Conservation (phyloP, 2,888 invertebrate genomes). For the Ormyrus labotus region DNA sequence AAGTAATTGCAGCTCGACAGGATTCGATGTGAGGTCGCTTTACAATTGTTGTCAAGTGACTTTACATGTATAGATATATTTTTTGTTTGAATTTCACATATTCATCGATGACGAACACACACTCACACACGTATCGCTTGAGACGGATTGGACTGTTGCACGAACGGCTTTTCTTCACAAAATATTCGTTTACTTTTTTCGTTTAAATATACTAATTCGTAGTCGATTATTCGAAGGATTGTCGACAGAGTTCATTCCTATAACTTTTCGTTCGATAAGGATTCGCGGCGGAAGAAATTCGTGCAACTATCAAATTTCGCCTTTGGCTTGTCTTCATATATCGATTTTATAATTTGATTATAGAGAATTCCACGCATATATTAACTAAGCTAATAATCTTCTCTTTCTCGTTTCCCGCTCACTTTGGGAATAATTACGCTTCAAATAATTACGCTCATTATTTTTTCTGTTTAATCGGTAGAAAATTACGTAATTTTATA, state of each 20-base stretch:
- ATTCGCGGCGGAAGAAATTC: conserved; percentile 21
- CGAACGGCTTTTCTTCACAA: conserved; percentile 5
- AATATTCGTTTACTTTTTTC: background rate
- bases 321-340: conserved; percentile 8
- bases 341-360: conserved; percentile 52
- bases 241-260: conserved; percentile 16
- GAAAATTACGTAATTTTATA: conserved; percentile 37
- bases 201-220: conserved; percentile 11
- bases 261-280: background rate
- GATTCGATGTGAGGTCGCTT: conserved; percentile 51
- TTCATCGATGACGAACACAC: background rate
- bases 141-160: conserved; percentile 39
- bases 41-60: conserved; percentile 38
- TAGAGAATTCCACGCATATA: conserved; percentile 6
- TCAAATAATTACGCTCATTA: background rate
- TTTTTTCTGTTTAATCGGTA: conserved; percentile 27
- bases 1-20: conserved; percentile 50
- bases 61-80: background rate
- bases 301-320: conserved; percentile 47
- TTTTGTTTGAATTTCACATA: conserved; percentile 7
- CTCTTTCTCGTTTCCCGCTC: background rate
- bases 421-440: too few species aligned
- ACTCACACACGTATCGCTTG: conserved; percentile 3
- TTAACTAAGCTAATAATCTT: conserved; percentile 13
- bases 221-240: conserved; percentile 28